phyloP scores from a whole-genome alignment of 2,113 vertebrate genomes.

The Rostratula benghalensis region DNA sequence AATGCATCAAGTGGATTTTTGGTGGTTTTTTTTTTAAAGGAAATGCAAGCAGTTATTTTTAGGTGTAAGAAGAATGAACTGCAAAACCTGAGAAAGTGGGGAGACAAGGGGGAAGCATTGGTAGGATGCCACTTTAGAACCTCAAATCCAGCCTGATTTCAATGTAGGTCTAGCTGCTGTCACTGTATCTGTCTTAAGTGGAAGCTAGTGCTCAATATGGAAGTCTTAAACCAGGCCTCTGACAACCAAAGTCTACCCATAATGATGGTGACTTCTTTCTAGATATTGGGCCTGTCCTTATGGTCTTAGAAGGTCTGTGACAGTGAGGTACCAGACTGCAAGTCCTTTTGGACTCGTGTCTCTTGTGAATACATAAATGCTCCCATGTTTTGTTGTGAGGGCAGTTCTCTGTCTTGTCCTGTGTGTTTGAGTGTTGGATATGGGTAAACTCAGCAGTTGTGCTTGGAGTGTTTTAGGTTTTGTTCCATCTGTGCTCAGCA shows the following conservation, averaged over 20 bases:
- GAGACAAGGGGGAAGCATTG: not conserved
- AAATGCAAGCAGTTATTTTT: not conserved
- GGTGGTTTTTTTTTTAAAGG: not conserved
- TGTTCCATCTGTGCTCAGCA: constrained; percentile 1
- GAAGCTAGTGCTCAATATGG: accelerated
- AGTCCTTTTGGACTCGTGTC: not conserved
- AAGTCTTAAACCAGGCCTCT: not conserved
- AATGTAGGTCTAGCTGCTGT: not conserved
- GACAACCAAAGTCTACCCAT: not conserved
- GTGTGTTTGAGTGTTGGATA: not conserved
- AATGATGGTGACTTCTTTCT: not conserved
- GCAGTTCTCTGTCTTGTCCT: not conserved
- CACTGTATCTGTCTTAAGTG: not conserved
- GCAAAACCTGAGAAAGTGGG: not conserved
- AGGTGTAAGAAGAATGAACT: not conserved
- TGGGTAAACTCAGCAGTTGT: not conserved
- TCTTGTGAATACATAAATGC: not conserved
- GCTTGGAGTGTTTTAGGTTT: not conserved
- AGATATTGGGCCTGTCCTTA: not conserved
- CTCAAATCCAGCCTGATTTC: not conserved
- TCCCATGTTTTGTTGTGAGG: not conserved
- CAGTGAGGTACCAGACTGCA: accelerated
- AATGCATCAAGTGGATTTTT: not conserved
- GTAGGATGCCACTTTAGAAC: not conserved
- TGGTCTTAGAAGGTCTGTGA: not conserved